Conservation (phyloP, 2,888 invertebrate species). For the Heteromyza rotundicornis region DNA sequence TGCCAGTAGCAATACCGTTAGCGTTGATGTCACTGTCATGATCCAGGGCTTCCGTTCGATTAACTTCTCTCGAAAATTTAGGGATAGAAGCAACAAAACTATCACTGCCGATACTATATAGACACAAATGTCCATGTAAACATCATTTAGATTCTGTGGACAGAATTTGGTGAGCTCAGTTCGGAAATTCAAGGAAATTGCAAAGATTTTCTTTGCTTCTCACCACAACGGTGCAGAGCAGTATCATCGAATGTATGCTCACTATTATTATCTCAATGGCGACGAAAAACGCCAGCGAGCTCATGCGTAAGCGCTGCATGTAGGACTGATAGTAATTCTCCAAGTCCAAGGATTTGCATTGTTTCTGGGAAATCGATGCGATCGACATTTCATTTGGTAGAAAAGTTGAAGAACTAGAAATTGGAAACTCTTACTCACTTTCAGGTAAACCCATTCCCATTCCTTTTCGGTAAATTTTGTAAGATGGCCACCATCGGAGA, state of each 20-base stretch:
- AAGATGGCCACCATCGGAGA: too few relatives aligned
- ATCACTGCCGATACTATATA: slow-evolving; percentile 52
- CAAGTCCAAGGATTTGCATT: slow-evolving; percentile 76
- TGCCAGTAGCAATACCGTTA: slow-evolving; percentile 65
- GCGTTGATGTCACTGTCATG: slow-evolving; percentile 60
- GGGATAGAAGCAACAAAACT: slow-evolving; percentile 55
- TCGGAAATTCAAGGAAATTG: not conserved
- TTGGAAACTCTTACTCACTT: slow-evolving; percentile 41
- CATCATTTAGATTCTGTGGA: slow-evolving; percentile 46
- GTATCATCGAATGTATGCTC: slow-evolving; percentile 67
- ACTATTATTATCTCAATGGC: slow-evolving; percentile 73
- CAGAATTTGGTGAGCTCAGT: too few relatives aligned
- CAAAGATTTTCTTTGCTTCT: slow-evolving; percentile 6
- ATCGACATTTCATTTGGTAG: slow-evolving; percentile 50
- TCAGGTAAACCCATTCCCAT: slow-evolving; percentile 62
- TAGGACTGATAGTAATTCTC: slow-evolving; percentile 78
- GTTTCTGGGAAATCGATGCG: slow-evolving; percentile 72
- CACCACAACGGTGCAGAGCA: slow-evolving; percentile 64
- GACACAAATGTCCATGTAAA: slow-evolving; percentile 56
- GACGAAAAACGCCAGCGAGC: slow-evolving; percentile 78
- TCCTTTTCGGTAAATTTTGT: slow-evolving; percentile 57
- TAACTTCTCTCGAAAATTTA: slow-evolving; percentile 57
- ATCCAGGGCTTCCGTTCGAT: slow-evolving; percentile 60
- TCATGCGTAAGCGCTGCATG: slow-evolving; percentile 77
- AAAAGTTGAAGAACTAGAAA: too few relatives aligned